Evolutionary conservation across 2,888 invertebrate genomes (phyloP).

Genomic region (Metopia argyrocephala): DNA sequence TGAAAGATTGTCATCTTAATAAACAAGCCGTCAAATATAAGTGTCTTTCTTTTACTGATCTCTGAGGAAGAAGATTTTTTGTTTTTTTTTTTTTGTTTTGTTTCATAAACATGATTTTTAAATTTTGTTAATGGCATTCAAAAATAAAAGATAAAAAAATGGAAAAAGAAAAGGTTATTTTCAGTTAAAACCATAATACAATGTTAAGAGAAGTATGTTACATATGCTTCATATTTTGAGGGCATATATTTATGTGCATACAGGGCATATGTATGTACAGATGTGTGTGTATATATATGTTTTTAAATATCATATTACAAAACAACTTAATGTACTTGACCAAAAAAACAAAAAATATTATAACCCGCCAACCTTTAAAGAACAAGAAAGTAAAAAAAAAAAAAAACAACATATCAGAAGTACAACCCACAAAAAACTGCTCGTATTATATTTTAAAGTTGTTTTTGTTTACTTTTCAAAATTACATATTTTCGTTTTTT

Average conservation of each 20-base stretch:
- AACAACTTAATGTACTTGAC: constrained; percentile 63
- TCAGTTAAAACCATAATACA: background rate
- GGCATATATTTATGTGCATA: background rate
- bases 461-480: no score
- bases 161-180: constrained; percentile 11
- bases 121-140: background rate
- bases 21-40: background rate
- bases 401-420: constrained; percentile 39
- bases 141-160: background rate
- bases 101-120: background rate
- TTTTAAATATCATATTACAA: constrained; percentile 60
- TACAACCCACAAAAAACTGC: constrained; percentile 62
- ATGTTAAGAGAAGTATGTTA: constrained; percentile 16
- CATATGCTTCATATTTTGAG: constrained; percentile 23
- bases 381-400: constrained; percentile 16
- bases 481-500: constrained; percentile 22
- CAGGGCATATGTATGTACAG: background rate
- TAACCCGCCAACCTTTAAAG: background rate
- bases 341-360: constrained; percentile 35
- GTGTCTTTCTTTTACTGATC: background rate
- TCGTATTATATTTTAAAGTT: no score
- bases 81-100: no score
- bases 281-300: constrained; percentile 23
- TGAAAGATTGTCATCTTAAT: background rate
- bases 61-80: background rate